phyloP scores from a whole-genome alignment of 2,888 invertebrate genomes.

The Oligia latruncula region DNA sequence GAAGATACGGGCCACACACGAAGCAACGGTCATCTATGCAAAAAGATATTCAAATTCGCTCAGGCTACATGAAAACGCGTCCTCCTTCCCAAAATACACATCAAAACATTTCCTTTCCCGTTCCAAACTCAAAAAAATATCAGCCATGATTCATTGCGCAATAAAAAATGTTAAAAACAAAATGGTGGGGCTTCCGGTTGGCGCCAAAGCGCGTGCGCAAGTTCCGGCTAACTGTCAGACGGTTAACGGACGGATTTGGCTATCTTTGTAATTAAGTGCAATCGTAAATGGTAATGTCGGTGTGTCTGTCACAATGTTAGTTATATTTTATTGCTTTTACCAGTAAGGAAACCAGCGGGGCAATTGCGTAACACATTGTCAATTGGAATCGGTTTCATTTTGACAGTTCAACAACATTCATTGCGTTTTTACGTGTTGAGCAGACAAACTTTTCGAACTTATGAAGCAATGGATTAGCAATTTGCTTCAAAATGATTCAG shows the following conservation, averaged over 20 bases:
- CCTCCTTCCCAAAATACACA: slow-evolving; percentile 27
- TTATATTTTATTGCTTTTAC: slow-evolving; percentile 44
- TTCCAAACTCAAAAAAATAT: slow-evolving; percentile 56
- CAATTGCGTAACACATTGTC: too few relatives aligned
- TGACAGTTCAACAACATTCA: too few relatives aligned
- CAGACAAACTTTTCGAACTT: too few relatives aligned
- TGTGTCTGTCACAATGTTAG: slow-evolving; percentile 29
- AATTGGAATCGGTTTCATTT: too few relatives aligned
- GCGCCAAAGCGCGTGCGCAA: slow-evolving; percentile 72
- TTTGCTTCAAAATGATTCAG: too few relatives aligned
- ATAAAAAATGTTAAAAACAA: slow-evolving; percentile 69
- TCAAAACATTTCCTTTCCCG: slow-evolving; percentile 26
- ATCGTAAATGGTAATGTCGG: slow-evolving; percentile 56
- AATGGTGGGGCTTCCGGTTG: slow-evolving; percentile 77
- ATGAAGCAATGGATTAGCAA: too few relatives aligned
- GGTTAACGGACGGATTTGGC: slow-evolving; percentile 55
- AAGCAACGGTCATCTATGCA: neutral
- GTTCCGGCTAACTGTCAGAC: slow-evolving; percentile 70
- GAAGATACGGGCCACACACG: neutral
- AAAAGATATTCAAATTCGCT: slow-evolving; percentile 20
- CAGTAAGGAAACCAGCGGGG: slow-evolving; percentile 32
- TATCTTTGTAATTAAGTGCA: slow-evolving; percentile 62
- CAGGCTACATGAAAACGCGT: slow-evolving; percentile 32
- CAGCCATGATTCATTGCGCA: slow-evolving; percentile 67
- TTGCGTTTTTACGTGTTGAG: too few relatives aligned